These are phyloP conservation scores for Drymodes brunneopygia DNA, from an alignment of 2,113 vertebrate species.

Conservation along the genomic window DNA sequence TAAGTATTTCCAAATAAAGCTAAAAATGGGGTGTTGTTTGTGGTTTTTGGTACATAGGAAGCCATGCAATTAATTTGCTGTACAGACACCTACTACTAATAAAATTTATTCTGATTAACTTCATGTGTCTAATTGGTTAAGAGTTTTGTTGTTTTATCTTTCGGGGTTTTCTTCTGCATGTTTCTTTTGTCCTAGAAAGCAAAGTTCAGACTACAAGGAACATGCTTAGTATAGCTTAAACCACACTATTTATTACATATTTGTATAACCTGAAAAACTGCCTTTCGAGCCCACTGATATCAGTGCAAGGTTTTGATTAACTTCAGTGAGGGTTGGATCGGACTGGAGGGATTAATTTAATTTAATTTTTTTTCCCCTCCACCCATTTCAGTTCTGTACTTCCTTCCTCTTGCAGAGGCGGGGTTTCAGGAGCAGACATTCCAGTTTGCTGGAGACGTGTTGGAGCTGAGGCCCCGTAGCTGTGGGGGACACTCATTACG, in stretches of 20 bases:
- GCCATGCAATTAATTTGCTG: not conserved
- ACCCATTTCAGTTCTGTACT: slow-evolving; percentile 13
- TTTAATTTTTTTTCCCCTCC: not conserved
- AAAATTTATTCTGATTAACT: not conserved
- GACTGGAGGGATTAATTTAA: not conserved
- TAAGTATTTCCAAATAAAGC: not conserved
- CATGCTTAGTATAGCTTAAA: not conserved
- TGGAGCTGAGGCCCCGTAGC: slow-evolving; percentile 25
- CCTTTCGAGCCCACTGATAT: not conserved
- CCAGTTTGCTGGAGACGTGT: slow-evolving; percentile 67
- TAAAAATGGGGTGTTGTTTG: not conserved
- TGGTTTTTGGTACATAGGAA: not conserved
- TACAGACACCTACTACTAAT: not conserved
- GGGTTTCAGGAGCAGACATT: slow-evolving; percentile 47
- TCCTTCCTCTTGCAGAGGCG: slow-evolving; percentile 34
- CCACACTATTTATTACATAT: not conserved
- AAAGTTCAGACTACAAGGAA: not conserved
- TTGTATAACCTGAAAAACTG: not conserved
- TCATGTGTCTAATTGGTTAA: not conserved
- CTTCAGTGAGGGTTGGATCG: not conserved
- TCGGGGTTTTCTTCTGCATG: not conserved
- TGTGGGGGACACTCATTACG: slow-evolving; percentile 67
- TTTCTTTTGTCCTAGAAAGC: slow-evolving; percentile 7
- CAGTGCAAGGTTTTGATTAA: not conserved
- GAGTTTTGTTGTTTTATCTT: not conserved